Percentiles rank a stretch among this genome's conserved stretches.
phyloP scores from a whole-genome alignment of 2,797 vertebrate species.

The Phoeniculus purpureus region DNA sequence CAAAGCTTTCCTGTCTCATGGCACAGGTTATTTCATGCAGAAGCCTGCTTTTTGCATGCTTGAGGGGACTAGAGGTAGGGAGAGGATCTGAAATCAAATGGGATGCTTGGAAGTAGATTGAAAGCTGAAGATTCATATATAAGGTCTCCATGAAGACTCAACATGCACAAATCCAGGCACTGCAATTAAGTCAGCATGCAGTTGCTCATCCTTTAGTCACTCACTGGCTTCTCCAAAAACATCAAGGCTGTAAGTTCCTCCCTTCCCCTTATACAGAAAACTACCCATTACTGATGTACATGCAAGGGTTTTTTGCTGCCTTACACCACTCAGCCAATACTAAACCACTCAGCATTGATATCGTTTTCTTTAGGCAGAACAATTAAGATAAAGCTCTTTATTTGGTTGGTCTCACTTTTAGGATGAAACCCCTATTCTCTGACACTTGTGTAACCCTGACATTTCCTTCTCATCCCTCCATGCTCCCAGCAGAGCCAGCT shows the following conservation, averaged over 20 bases:
- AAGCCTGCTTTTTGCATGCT: not conserved
- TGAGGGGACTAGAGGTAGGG: not conserved
- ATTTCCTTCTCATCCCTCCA: not conserved
- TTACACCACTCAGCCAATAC: not conserved
- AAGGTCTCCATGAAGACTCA: not conserved
- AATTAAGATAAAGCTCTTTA: not conserved
- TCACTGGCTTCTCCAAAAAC: not conserved
- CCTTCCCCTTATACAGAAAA: not conserved
- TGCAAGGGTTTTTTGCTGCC: not conserved
- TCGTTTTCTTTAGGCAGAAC: not conserved
- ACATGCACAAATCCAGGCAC: not conserved
- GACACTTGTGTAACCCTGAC: not conserved
- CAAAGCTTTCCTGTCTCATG: not conserved
- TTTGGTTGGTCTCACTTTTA: not conserved
- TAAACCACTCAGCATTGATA: not conserved
- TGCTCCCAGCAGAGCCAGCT: not conserved
- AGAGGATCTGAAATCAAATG: not conserved
- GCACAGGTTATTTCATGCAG: not conserved
- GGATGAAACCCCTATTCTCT: not conserved
- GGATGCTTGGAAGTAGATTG: not conserved
- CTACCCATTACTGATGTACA: not conserved
- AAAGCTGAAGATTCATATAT: not conserved
- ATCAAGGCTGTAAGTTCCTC: not conserved
- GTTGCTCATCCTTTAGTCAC: conserved; percentile 46
- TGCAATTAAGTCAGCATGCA: not conserved